Base-by-base conservation (phyloP, 2,888 invertebrate genomes). In the Eulithis prunata region DNA sequence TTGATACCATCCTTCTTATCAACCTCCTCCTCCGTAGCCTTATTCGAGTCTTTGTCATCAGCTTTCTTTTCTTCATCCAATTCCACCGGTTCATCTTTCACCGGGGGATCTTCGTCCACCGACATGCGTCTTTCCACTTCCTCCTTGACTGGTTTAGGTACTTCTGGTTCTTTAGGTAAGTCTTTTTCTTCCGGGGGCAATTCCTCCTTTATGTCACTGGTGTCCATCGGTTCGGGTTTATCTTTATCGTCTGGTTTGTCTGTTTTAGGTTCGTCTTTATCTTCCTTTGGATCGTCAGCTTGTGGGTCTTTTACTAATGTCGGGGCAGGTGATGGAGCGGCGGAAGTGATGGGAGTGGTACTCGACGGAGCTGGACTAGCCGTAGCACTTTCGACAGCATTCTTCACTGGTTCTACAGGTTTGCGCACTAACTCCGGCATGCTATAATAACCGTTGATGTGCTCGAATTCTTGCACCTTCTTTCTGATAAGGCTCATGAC, bases 391-490 rank as follows among this genome's bases (percentile, higher is more conserved):
- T 91, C 83, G 0, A 87, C 77, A 11, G 85, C 83, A 77, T 89
- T 83, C 69, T 94, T 94, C 28, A 95, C 94, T 0, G 97, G 96
- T 75, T 97, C 96, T 1, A 96, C 95, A 0, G 97, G 96, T 83
- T 96, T 97, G 55, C 96, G 95, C 73, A 97, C 96, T 78, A 97
- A 94, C 85, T 98, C 98, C 0, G 99, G 99, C 98, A 99, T 98
- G 81, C 98, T 99, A 86, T 99, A 98, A 77, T 97, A 97, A 0
- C 99, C 99, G 85, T 99, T 99, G 70, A 99, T 98, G 81, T 97
- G 97, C 85, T 99, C 99, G 86, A 99, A 99, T 83, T 99, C 99
- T 85, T 99, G 99, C 43, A 99, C 99, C 94, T 99, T 99, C 91
- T 99, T 99, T 65, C 99, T 95, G 62, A 99, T 99, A 28, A 99